Evolutionary conservation across 2,797 vertebrate genomes (phyloP), one percentile per base, ranked within the genome.

Genomic region (Streptopelia turtur): DNA sequence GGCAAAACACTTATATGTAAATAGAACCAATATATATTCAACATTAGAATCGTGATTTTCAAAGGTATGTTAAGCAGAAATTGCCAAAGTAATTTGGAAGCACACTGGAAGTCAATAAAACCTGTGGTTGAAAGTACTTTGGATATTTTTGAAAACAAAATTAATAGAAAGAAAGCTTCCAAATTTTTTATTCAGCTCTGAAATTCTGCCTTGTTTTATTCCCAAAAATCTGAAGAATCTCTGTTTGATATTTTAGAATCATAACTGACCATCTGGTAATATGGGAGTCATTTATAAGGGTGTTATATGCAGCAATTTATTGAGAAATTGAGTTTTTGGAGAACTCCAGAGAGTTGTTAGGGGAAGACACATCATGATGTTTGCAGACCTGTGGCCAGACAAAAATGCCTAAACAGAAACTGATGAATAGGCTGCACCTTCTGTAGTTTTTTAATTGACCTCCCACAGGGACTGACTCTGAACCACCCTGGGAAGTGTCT

Each of bases 281-380:
- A 17, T 0, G 0, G n/a, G 24, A 59, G 5, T 18, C 4, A 4
- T 21, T 78, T 61, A 27, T 28, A 55, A 1, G 6, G 16, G 13
- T 39, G n/a, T 31, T 15, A 5, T 3, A 31, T 0, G 1, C 5
- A 15, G 50, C 23, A 59, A 37, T 75, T 81, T 61, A 28, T 27
- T 37, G 53, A 57, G 47, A 47, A 74, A 49, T 0, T 31, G 60
- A 16, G 18, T 2, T 81, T 87, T 81, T 33, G 31, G 23, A 30
- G 52, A 45, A 23, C 50, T 72, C 23, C 55, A 61, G 49, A 14
- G 49, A 18, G 35, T 15, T 52, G 11, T 27, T 20, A 24, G 27
- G 28, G 21, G 39, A 68, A 71, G 55, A 30, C 6, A 12, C 11
- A 1, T 4, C 2, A 3, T 5, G 13, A 4, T 24, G 8, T 9